Base-by-base conservation (phyloP, 2,888 invertebrate genomes). In the Nomada hirtipes region DNA sequence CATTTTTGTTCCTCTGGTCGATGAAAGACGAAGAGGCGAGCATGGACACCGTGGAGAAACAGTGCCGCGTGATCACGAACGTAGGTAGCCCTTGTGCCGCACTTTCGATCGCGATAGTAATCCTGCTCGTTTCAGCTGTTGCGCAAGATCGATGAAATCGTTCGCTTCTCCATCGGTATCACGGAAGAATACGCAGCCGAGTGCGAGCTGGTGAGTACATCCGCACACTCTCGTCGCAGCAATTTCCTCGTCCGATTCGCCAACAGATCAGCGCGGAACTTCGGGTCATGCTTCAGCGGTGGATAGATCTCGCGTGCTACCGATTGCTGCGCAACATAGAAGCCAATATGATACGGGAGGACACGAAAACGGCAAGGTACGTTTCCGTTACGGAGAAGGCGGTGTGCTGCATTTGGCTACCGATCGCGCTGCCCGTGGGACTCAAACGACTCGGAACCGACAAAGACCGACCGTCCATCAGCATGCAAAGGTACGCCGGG, bases 1-100 rank as follows among this genome's bases (percentile, higher is more conserved):
- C 95, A 0, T 96, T 95, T 86, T 90, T 96, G 0, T 95, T 95
- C 70, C 79, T 95, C 0, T 96, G 96, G 96, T 90, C 93, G 76
- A 88, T 93, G 64, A 92, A 92, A n/a, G 91, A 91, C 0, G 91
- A 94, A 0, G 72, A 90, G 0, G 94, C 94, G 65, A 94, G 94
- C 50, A 95, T 95, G 80, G 86, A 93, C 0, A 94, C 94, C 20
- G 89, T 95, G 10, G 92, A 95, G 2, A 93, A 89, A n/a, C 94
- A 95, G 61, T 95, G 95, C 68, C 77, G 92, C 2, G 94, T 95
- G 86, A 94, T 94, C 0, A 91, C 95, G 44, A 95, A 95, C 83
- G 95, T 96, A 82, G 89, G 93, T 88, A 23, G 20, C 47, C 2
- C 3, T 47, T 15, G 36, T 26, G 53, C 2, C 42, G n/a, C 20